Conservation (phyloP, 2,888 invertebrate genomes). For the Drosophila birchii region DNA sequence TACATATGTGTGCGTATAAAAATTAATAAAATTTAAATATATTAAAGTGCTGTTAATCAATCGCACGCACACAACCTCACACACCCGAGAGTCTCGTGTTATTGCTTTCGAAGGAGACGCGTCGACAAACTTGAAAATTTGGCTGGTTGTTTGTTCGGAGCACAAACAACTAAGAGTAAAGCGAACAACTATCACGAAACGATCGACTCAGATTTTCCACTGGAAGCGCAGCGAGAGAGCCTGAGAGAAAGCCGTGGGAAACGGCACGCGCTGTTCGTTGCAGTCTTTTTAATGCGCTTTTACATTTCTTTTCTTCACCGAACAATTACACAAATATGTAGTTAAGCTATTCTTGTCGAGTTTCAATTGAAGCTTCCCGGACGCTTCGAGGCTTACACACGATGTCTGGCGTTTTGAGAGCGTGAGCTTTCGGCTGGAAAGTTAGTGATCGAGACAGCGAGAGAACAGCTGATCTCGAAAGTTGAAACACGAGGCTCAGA, state of each 20-base stretch:
- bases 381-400: not conserved
- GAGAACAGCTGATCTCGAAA: slow-evolving; percentile 23
- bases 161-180: slow-evolving; percentile 15
- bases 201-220: slow-evolving; percentile 30
- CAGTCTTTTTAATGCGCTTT: not conserved
- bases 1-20: not conserved
- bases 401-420: slow-evolving; percentile 2
- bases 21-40: slow-evolving; percentile 31
- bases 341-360: not conserved
- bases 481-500: slow-evolving; percentile 13
- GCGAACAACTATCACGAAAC: not conserved
- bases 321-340: slow-evolving; percentile 5
- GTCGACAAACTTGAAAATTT: slow-evolving; percentile 18
- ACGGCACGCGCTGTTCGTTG: slow-evolving; percentile 2
- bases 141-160: slow-evolving; percentile 24
- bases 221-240: slow-evolving; percentile 19
- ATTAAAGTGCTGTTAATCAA: slow-evolving; percentile 20
- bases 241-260: slow-evolving; percentile 4
- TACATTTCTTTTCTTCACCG: slow-evolving; percentile 1
- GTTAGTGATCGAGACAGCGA: slow-evolving; percentile 4
- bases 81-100: slow-evolving; percentile 6
- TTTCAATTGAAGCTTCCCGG: slow-evolving; percentile 12
- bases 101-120: slow-evolving; percentile 22
- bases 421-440: slow-evolving; percentile 31
- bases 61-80: slow-evolving; percentile 19